These are phyloP conservation scores for Probaryconus sp. DNA, from an alignment of 1,140 invertebrate species.

Conservation along the genomic window DNA sequence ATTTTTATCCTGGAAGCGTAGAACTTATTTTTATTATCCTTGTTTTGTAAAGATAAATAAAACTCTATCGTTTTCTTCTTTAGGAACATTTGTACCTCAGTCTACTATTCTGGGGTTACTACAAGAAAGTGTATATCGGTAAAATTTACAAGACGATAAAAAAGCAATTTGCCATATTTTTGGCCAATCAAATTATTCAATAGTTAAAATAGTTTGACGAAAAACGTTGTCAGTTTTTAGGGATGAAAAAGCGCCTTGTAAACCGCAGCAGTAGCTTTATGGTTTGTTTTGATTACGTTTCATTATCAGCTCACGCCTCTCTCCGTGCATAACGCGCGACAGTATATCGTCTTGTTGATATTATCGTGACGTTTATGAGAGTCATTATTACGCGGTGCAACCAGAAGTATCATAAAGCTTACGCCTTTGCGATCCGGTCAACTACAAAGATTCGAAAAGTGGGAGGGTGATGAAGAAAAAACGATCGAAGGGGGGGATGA, in stretches of 20 bases:
- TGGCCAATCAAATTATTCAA: too few species aligned
- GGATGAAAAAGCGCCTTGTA: conserved; percentile 21
- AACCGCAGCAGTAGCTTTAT: conserved; percentile 66
- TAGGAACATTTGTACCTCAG: too few species aligned
- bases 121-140: too few species aligned
- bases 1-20: too few species aligned
- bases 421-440: conserved; percentile 73
- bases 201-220: too few species aligned
- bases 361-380: conserved; percentile 77
- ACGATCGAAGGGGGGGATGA: conserved; percentile 51
- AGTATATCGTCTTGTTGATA: conserved; percentile 76
- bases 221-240: too few species aligned
- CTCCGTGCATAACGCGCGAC: conserved; percentile 71
- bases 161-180: too few species aligned
- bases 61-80: too few species aligned
- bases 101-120: too few species aligned
- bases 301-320: conserved; percentile 75
- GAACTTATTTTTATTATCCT: too few species aligned
- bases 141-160: too few species aligned
- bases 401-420: conserved; percentile 74
- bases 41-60: too few species aligned
- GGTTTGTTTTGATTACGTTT: conserved; percentile 78
- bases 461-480: conserved; percentile 27
- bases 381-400: conserved; percentile 76
- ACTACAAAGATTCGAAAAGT: conserved; percentile 44